Conservation (phyloP, 2,797 vertebrate species). For the Argya squamiceps region DNA sequence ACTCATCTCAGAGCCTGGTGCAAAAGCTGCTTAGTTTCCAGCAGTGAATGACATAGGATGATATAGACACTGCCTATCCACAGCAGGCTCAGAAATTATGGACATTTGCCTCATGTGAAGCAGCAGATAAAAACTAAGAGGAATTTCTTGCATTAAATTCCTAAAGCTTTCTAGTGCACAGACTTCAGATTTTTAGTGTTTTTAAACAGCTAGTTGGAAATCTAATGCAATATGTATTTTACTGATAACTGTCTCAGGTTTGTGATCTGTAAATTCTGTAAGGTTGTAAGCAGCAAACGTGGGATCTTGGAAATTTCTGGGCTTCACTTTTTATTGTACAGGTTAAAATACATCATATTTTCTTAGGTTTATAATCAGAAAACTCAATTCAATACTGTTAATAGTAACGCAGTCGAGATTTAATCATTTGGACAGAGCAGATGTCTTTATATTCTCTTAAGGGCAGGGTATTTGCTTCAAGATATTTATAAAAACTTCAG, state of each 20-base stretch:
- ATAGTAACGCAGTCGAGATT: not conserved
- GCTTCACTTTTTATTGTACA: not conserved
- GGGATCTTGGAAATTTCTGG: not conserved
- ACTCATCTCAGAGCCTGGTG: not conserved
- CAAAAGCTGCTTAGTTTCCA: not conserved
- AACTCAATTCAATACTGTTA: not conserved
- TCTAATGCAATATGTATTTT: not conserved
- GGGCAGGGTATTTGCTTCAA: not conserved
- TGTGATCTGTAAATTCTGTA: not conserved
- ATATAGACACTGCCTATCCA: not conserved
- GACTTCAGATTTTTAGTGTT: not conserved
- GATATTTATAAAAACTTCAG: not conserved
- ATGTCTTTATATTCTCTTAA: not conserved
- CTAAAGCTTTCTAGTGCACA: not conserved
- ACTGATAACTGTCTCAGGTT: not conserved
- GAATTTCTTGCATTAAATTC: not conserved
- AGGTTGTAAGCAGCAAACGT: not conserved
- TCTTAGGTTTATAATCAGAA: not conserved
- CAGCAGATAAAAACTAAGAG: not conserved
- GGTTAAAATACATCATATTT: not conserved
- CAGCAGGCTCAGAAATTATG: not conserved
- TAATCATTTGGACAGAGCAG: not conserved
- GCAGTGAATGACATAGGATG: not conserved
- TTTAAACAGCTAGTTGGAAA: not conserved
- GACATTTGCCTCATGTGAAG: not conserved